Percentiles rank a stretch among this genome's conserved stretches.
Conservation (phyloP, 2,888 invertebrate species). For the Eupithecia tripunctaria region DNA sequence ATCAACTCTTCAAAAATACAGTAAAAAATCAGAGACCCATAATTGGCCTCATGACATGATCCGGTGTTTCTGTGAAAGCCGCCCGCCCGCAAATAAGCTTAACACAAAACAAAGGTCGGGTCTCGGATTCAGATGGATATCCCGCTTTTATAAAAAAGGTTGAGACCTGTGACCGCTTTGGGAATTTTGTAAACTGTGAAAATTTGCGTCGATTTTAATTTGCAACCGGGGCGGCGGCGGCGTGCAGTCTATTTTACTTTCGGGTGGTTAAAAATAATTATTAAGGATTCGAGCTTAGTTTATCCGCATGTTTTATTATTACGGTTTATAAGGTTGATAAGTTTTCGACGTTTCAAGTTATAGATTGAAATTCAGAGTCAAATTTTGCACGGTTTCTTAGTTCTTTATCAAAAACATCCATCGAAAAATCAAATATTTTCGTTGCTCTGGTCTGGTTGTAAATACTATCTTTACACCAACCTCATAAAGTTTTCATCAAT, state of each 20-base stretch:
- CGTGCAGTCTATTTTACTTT: too few relatives aligned
- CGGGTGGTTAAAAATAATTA: too few relatives aligned
- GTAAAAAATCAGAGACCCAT: slow-evolving; percentile 10
- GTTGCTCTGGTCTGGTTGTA: neutral
- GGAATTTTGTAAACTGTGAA: neutral
- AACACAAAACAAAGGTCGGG: slow-evolving; percentile 24
- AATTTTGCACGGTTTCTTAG: too few relatives aligned
- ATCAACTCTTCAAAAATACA: neutral
- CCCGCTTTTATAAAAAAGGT: slow-evolving; percentile 7
- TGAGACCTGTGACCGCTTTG: neutral
- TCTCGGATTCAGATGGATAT: neutral
- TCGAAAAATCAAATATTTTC: too few relatives aligned
- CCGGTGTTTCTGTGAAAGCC: slow-evolving; percentile 17
- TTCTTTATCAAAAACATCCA: too few relatives aligned
- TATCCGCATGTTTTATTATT: too few relatives aligned
- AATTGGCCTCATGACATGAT: slow-evolving; percentile 17
- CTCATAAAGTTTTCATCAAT: neutral
- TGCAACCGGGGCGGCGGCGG: neutral
- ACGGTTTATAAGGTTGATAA: too few relatives aligned
- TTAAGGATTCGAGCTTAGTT: too few relatives aligned
- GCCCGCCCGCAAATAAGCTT: slow-evolving; percentile 18
- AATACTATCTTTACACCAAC: neutral
- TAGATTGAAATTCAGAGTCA: too few relatives aligned
- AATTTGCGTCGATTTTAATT: neutral
- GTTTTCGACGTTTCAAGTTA: too few relatives aligned